Evolutionary conservation across 2,797 vertebrate genomes (phyloP).

Genomic region (Erpetoichthys calabaricus): DNA sequence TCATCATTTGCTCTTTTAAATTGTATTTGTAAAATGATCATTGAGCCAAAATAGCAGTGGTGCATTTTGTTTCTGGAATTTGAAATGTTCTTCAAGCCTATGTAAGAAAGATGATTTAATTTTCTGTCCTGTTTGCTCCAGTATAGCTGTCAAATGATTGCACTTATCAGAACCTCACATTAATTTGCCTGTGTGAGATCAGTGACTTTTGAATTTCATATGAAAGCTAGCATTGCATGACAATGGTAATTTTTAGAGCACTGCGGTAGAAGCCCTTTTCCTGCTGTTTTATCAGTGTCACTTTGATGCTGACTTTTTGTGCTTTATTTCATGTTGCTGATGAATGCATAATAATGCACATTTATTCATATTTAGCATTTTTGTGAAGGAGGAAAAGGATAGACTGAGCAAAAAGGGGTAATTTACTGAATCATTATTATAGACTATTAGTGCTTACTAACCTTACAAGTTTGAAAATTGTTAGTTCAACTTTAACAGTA

Average conservation of each 20-base stretch:
- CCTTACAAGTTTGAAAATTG: too few species aligned
- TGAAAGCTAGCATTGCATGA: constrained; percentile 64
- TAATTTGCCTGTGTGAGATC: constrained; percentile 65
- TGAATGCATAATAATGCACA: not conserved
- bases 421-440: too few species aligned
- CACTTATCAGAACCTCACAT: constrained; percentile 64
- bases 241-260: constrained; percentile 68
- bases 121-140: constrained; percentile 60
- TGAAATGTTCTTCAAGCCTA: constrained; percentile 50
- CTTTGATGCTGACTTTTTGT: constrained; percentile 52
- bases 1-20: not conserved
- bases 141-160: constrained; percentile 58
- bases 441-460: too few species aligned
- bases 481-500: too few species aligned
- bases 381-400: too few species aligned
- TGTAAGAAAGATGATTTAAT: constrained; percentile 64
- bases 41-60: constrained; percentile 44
- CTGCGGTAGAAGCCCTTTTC: constrained; percentile 55
- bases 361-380: constrained; percentile 1
- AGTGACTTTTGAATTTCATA: constrained; percentile 60
- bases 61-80: constrained; percentile 51
- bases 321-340: constrained; percentile 36
- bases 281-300: constrained; percentile 54
- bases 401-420: too few species aligned
- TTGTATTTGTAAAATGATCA: constrained; percentile 31